phyloP scores from a whole-genome alignment of 2,797 vertebrate genomes.

The Helicolenus hilgendorfi region DNA sequence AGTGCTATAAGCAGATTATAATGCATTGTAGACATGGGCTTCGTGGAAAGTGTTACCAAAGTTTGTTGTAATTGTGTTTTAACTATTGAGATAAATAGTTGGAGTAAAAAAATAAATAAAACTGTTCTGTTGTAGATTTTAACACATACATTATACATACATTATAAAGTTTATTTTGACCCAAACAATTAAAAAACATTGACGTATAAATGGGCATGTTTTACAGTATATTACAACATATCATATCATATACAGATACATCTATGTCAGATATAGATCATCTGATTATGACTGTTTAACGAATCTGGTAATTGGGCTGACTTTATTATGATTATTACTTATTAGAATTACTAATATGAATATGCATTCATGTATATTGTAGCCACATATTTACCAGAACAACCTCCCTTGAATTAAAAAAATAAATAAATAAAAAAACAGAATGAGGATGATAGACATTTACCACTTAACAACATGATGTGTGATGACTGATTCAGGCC shows the following conservation, averaged over 20 bases:
- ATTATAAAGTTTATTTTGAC: not conserved
- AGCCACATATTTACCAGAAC: not conserved
- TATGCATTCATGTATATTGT: not conserved
- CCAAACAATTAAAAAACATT: not conserved
- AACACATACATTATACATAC: not conserved
- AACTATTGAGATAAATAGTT: not conserved
- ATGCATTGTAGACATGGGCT: not conserved
- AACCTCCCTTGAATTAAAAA: not conserved
- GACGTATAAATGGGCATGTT: not conserved
- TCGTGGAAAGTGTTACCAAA: not conserved
- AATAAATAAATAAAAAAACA: not conserved
- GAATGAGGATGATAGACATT: not conserved
- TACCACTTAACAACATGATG: not conserved
- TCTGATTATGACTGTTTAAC: no score
- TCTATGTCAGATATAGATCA: no score
- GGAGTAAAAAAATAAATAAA: not conserved
- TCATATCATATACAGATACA: no score
- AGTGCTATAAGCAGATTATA: not conserved
- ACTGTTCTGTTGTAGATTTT: not conserved
- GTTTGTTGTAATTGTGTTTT: not conserved
- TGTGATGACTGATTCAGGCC: not conserved
- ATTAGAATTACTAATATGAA: no score
- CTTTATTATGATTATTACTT: no score
- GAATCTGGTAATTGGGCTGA: no score
- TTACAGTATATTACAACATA: not conserved